A percentile compares a stretch with the other conserved stretches of the same genome.
Conservation (phyloP, 2,797 vertebrate genomes). For the Peromyscus nudipes region DNA sequence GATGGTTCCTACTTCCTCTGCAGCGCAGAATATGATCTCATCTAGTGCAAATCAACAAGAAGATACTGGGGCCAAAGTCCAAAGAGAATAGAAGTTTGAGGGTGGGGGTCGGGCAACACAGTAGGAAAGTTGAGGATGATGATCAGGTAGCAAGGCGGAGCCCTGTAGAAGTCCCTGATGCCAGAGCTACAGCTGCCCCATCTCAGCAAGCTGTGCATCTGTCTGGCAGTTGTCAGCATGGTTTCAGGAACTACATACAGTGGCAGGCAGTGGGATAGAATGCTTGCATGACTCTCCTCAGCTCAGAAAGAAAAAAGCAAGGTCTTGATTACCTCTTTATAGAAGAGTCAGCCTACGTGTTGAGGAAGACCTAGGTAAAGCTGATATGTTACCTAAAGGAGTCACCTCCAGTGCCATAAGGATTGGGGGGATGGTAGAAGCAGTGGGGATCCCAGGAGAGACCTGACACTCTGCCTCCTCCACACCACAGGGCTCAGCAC, state of each 20-base stretch:
- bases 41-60: neutral
- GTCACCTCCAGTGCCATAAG: neutral
- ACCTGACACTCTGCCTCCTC: neutral
- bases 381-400: neutral
- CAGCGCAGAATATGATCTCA: neutral
- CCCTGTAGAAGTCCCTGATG: rapidly evolving
- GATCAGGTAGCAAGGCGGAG: neutral
- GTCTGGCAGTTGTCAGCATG: neutral
- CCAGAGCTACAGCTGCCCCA: too few species aligned
- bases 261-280: rapidly evolving
- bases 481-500: neutral
- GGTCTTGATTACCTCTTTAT: neutral
- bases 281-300: neutral
- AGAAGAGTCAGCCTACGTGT: neutral
- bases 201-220: neutral
- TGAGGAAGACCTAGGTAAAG: neutral
- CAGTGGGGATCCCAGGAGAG: rapidly evolving
- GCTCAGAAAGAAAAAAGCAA: neutral
- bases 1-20: neutral
- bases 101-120: too few species aligned
- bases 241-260: rapidly evolving
- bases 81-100: neutral
- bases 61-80: neutral
- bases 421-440: neutral
- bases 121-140: neutral